Evolutionary conservation across 2,888 invertebrate species (phyloP).

Genomic region (Zygaena filipendulae): DNA sequence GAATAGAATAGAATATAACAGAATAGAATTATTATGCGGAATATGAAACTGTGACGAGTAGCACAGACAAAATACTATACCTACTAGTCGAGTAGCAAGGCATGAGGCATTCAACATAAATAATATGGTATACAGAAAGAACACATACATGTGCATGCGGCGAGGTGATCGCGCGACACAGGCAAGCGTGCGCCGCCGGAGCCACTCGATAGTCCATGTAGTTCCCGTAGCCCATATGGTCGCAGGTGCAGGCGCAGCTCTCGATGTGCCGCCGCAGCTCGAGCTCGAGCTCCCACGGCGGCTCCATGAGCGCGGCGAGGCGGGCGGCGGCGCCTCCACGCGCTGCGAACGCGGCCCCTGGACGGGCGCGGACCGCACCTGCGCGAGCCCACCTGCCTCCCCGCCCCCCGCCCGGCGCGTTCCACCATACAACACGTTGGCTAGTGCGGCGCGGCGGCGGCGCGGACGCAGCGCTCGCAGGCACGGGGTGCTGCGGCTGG

Average conservation of each 20-base stretch:
- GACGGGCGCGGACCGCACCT: constrained; percentile 55
- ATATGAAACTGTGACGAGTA: too few relatives aligned
- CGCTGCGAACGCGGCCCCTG: constrained; percentile 47
- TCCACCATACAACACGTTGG: constrained; percentile 47
- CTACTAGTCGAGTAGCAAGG: too few relatives aligned
- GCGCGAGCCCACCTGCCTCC: constrained; percentile 54
- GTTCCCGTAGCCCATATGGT: constrained; percentile 94
- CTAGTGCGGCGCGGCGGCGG: constrained; percentile 47
- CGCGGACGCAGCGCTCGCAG: constrained; percentile 46
- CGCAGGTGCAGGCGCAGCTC: constrained; percentile 90
- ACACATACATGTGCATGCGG: constrained; percentile 65
- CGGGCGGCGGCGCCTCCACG: constrained; percentile 46
- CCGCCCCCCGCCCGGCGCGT: constrained; percentile 43
- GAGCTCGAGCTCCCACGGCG: constrained; percentile 77
- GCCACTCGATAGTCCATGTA: constrained; percentile 90
- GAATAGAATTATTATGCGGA: too few relatives aligned
- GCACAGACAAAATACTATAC: too few relatives aligned
- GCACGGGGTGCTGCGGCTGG: constrained; percentile 43
- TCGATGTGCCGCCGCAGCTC: constrained; percentile 90
- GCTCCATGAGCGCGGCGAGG: constrained; percentile 60
- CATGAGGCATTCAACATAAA: too few relatives aligned
- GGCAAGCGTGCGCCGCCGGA: constrained; percentile 57
- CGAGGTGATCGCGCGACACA: constrained; percentile 63
- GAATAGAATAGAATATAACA: too few relatives aligned
- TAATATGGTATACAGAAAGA: too few relatives aligned